Conservation (phyloP, 2,113 vertebrate species). For the Archilochus colubris region DNA sequence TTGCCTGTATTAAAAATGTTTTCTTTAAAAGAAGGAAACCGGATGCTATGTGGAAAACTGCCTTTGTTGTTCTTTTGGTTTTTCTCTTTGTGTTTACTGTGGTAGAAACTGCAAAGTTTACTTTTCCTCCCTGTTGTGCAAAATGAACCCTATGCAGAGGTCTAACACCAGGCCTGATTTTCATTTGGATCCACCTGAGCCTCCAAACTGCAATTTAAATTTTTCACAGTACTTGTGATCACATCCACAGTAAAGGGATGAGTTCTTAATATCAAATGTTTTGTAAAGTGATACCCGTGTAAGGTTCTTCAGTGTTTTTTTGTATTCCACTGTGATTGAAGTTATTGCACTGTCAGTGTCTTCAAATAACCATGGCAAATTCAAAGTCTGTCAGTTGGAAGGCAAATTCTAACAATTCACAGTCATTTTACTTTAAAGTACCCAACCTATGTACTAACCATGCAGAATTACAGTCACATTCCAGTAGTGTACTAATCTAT, state of each 20-base stretch:
- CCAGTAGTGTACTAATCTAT: background rate
- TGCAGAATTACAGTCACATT: background rate
- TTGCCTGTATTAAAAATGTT: background rate
- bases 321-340: conserved; percentile 9
- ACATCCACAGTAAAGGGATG: background rate
- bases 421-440: conserved; percentile 10
- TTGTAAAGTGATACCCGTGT: background rate
- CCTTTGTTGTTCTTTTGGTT: background rate
- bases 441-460: background rate
- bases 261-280: conserved; percentile 9
- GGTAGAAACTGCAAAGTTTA: background rate
- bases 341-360: conserved; percentile 1
- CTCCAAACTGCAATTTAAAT: background rate
- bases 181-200: background rate
- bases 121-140: background rate
- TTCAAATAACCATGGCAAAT: conserved; percentile 32
- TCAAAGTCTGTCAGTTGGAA: conserved; percentile 15
- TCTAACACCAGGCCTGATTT: background rate
- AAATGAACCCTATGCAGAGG: background rate
- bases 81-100: background rate
- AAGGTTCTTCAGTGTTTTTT: background rate
- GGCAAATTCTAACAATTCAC: conserved; percentile 23
- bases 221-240: background rate
- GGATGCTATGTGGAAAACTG: background rate
- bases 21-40: background rate